These are phyloP conservation scores for Apis cerana DNA, from an alignment of 1,140 invertebrate genomes.

Conservation along the genomic window DNA sequence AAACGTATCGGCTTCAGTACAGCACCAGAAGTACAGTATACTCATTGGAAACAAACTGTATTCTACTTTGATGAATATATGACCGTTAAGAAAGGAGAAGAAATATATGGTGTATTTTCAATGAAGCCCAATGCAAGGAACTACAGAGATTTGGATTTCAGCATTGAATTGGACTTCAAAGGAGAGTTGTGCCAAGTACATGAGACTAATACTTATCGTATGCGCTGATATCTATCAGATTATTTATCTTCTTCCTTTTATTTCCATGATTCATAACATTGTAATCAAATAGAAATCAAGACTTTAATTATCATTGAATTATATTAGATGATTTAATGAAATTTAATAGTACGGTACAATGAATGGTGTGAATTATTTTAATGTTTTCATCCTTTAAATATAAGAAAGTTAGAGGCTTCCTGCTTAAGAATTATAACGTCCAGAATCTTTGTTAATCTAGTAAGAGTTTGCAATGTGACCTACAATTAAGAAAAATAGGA, in stretches of 20 bases:
- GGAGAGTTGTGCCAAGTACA: slow-evolving; percentile 95
- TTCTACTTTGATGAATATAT: slow-evolving; percentile 99
- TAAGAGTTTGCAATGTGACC: slow-evolving; percentile 17
- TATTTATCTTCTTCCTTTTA: slow-evolving; percentile 36
- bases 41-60: slow-evolving; percentile 99
- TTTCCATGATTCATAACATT: slow-evolving; percentile 59
- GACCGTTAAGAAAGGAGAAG: slow-evolving; percentile 96
- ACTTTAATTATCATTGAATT: slow-evolving; percentile 48
- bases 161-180: slow-evolving; percentile 95
- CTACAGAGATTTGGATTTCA: slow-evolving; percentile 98
- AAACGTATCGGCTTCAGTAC: slow-evolving; percentile 99
- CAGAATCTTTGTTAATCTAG: slow-evolving; percentile 30
- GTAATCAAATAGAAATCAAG: slow-evolving; percentile 53
- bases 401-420: slow-evolving; percentile 34
- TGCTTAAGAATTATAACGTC: slow-evolving; percentile 21
- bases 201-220: slow-evolving; percentile 96
- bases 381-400: slow-evolving; percentile 15
- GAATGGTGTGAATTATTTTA: slow-evolving; percentile 35
- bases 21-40: slow-evolving; percentile 97
- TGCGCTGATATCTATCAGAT: slow-evolving; percentile 89
- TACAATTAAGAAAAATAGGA: slow-evolving; percentile 2
- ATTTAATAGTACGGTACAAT: slow-evolving; percentile 54
- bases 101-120: slow-evolving; percentile 94
- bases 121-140: slow-evolving; percentile 98
- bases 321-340: slow-evolving; percentile 42